phyloP scores from a whole-genome alignment of 2,113 vertebrate species.

The Blennius ocellaris region DNA sequence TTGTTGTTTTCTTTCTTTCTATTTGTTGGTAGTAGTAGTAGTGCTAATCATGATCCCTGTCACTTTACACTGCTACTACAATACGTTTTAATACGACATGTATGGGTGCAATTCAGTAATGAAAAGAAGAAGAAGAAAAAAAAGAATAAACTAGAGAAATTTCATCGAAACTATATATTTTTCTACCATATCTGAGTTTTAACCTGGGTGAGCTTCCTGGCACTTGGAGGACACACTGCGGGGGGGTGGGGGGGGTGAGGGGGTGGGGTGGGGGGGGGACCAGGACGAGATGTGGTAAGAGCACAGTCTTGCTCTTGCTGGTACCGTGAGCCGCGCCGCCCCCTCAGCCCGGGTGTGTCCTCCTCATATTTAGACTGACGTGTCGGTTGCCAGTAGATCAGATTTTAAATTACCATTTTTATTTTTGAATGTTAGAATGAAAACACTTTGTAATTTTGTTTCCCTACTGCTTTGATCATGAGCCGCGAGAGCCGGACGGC shows the following conservation, averaged over 20 bases:
- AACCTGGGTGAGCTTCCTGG: constrained; percentile 74
- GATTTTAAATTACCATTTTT: constrained; percentile 76
- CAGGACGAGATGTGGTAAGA: constrained; percentile 3
- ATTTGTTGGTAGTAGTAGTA: constrained; percentile 55
- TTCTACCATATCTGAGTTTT: constrained; percentile 86
- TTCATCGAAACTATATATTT: constrained; percentile 86
- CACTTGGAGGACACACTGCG: constrained; percentile 48
- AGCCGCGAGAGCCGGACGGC: constrained; percentile 49
- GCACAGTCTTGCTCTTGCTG: neutral
- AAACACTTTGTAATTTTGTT: constrained; percentile 86
- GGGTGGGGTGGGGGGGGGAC: neutral
- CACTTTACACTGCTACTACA: constrained; percentile 73
- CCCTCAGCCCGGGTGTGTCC: constrained; percentile 33
- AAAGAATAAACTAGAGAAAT: constrained; percentile 81
- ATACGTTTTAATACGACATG: constrained; percentile 66
- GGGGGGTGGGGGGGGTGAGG: neutral
- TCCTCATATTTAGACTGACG: constrained; percentile 52
- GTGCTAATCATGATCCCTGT: constrained; percentile 72
- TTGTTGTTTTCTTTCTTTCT: neutral
- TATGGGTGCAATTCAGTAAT: constrained; percentile 81
- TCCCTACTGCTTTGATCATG: constrained; percentile 73
- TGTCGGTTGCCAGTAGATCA: constrained; percentile 74
- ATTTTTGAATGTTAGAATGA: constrained; percentile 79
- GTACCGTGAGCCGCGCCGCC: constrained; percentile 43
- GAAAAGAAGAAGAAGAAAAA: constrained; percentile 6